Conservation (phyloP, 2,888 invertebrate genomes). For the Callyntrura guangdongensis region DNA sequence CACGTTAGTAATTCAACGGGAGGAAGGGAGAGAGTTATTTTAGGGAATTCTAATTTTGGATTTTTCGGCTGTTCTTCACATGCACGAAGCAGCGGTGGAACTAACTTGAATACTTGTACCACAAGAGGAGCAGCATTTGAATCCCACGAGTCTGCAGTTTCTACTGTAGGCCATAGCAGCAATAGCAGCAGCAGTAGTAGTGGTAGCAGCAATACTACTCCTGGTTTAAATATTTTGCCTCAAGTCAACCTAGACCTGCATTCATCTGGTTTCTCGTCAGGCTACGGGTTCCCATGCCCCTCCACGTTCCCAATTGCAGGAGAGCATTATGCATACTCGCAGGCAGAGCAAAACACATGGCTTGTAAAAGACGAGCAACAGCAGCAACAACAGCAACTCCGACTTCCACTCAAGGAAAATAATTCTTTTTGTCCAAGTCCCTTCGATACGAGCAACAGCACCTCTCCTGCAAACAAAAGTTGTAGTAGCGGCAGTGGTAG, state of each 20-base stretch:
- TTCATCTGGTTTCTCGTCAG: conserved; percentile 72
- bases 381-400: conserved; percentile 57
- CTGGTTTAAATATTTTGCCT: conserved; percentile 63
- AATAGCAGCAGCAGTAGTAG: background rate
- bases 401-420: conserved; percentile 75
- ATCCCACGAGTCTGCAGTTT: conserved; percentile 62
- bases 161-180: background rate
- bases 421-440: conserved; percentile 74
- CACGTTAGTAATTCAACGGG: conserved; percentile 68
- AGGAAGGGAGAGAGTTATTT: conserved; percentile 80
- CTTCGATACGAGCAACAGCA: conserved; percentile 32
- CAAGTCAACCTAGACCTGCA: conserved; percentile 81
- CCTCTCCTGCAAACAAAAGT: conserved; percentile 28
- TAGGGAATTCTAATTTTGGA: conserved; percentile 82
- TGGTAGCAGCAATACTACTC: conserved; percentile 6
- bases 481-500: conserved; percentile 28
- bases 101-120: background rate
- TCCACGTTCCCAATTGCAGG: conserved; percentile 50
- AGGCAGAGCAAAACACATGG: conserved; percentile 63
- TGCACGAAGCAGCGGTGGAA: conserved; percentile 39
- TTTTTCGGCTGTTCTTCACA: conserved; percentile 79
- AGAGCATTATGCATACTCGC: conserved; percentile 38
- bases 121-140: conserved; percentile 32
- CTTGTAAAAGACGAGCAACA: conserved; percentile 70
- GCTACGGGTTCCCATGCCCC: conserved; percentile 74